A percentile compares a stretch with the other conserved stretches of the same genome.
phyloP scores from a whole-genome alignment of 2,113 vertebrate genomes.

The Probosciger aterrimus region DNA sequence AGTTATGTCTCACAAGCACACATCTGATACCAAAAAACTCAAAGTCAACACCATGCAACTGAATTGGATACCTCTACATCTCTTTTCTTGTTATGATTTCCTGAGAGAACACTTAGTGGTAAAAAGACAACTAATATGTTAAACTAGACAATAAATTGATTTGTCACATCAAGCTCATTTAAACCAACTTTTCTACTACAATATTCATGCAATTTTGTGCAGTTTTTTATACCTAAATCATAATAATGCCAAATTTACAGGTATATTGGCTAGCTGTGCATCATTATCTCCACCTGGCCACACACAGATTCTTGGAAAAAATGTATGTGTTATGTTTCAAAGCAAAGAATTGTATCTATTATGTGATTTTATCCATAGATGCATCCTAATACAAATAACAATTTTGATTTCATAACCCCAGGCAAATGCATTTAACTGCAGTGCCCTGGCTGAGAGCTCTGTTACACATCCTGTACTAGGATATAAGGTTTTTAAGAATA shows the following conservation, averaged over 20 bases:
- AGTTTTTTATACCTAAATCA: neutral
- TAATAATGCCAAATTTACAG: neutral
- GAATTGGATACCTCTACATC: neutral
- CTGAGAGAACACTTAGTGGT: conserved; percentile 11
- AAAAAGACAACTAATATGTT: conserved; percentile 49
- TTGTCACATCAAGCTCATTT: conserved; percentile 42
- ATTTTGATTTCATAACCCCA: conserved; percentile 40
- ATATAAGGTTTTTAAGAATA: conserved; percentile 51
- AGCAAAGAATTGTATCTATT: conserved; percentile 6
- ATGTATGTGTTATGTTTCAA: neutral
- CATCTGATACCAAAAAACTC: neutral
- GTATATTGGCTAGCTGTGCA: neutral
- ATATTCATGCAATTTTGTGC: conserved; percentile 17
- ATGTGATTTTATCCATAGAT: conserved; percentile 42
- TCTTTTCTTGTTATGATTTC: conserved; percentile 44
- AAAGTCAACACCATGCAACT: neutral
- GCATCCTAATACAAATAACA: conserved; percentile 47
- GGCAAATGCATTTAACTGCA: conserved; percentile 55
- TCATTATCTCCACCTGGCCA: neutral
- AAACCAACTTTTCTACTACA: neutral
- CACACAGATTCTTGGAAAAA: neutral
- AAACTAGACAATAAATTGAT: conserved; percentile 44
- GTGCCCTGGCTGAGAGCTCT: conserved; percentile 15
- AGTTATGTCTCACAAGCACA: neutral
- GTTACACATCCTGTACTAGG: neutral